Percentiles rank a stretch among this genome's conserved stretches.
phyloP scores from a whole-genome alignment of 2,888 invertebrate genomes.

The Conchocele bisecta region DNA sequence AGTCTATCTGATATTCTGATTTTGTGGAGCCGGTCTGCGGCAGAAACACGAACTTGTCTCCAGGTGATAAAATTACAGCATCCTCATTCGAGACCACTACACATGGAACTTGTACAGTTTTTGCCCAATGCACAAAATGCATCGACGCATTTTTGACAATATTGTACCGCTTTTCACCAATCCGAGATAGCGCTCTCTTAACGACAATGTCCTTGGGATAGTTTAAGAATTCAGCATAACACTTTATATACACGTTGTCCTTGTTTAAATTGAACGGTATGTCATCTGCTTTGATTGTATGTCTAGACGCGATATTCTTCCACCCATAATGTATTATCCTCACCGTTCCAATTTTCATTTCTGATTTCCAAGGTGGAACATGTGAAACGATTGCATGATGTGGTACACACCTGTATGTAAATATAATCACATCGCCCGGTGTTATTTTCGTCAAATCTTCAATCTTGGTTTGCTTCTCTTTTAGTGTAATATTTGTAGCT shows the following conservation, averaged over 20 bases:
- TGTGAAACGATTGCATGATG: conserved; percentile 30
- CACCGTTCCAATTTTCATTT: too few species aligned
- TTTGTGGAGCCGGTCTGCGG: conserved; percentile 15
- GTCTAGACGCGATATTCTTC: too few species aligned
- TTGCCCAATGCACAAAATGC: conserved; percentile 40
- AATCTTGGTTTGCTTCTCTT: conserved; percentile 8
- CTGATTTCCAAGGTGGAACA: conserved; percentile 1
- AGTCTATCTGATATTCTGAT: conserved; percentile 19
- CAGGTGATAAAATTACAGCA: background rate
- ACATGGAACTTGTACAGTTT: conserved; percentile 19
- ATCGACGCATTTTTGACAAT: conserved; percentile 11
- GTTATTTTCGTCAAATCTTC: background rate
- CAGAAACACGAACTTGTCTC: conserved; percentile 8
- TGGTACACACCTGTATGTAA: conserved; percentile 22
- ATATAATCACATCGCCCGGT: conserved; percentile 26
- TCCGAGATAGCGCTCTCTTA: conserved; percentile 15
- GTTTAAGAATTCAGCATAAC: conserved; percentile 7
- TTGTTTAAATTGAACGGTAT: conserved; percentile 10
- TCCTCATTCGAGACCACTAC: conserved; percentile 9
- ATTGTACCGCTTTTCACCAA: conserved; percentile 22
- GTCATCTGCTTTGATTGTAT: conserved; percentile 25
- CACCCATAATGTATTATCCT: too few species aligned
- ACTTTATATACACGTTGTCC: conserved; percentile 11
- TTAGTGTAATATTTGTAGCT: conserved; percentile 11
- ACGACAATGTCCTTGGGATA: conserved; percentile 22